Conservation (phyloP, 2,797 vertebrate genomes). For the Hemitrygon akajei region DNA sequence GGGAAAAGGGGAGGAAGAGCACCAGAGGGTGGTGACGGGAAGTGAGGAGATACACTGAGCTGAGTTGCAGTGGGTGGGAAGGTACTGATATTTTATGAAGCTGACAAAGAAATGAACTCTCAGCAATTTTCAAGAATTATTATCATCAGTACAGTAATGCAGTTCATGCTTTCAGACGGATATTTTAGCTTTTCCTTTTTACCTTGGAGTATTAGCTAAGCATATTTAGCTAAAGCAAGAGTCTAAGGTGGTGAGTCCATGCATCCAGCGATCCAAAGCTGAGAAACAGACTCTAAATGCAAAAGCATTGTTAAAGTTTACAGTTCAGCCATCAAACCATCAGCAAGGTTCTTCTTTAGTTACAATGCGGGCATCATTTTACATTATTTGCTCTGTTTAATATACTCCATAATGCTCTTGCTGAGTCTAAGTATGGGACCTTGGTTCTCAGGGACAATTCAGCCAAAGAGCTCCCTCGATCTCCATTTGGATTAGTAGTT, state of each 20-base stretch:
- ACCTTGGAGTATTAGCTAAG: not conserved
- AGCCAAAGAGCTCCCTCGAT: slow-evolving; percentile 6
- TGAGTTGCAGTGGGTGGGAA: too few relatives aligned
- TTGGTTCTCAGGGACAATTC: not conserved
- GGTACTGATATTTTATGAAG: too few relatives aligned
- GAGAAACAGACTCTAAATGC: not conserved
- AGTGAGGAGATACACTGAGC: too few relatives aligned
- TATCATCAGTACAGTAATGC: too few relatives aligned
- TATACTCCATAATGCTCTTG: not conserved
- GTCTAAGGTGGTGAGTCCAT: not conserved
- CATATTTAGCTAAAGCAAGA: not conserved
- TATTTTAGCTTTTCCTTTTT: not conserved
- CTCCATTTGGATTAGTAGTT: not conserved
- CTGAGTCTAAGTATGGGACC: not conserved
- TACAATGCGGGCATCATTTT: not conserved
- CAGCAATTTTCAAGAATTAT: too few relatives aligned
- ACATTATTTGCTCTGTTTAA: not conserved
- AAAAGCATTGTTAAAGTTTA: not conserved
- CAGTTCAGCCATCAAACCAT: slow-evolving; percentile 6
- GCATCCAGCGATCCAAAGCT: not conserved
- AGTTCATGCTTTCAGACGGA: not conserved
- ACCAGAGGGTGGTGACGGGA: too few relatives aligned
- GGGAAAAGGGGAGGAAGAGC: too few relatives aligned
- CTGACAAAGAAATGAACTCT: too few relatives aligned
- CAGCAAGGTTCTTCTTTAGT: not conserved